Percentiles rank a stretch among this genome's conserved stretches.
phyloP scores from a whole-genome alignment of 2,888 invertebrate species.

The Bellardia bayeri region DNA sequence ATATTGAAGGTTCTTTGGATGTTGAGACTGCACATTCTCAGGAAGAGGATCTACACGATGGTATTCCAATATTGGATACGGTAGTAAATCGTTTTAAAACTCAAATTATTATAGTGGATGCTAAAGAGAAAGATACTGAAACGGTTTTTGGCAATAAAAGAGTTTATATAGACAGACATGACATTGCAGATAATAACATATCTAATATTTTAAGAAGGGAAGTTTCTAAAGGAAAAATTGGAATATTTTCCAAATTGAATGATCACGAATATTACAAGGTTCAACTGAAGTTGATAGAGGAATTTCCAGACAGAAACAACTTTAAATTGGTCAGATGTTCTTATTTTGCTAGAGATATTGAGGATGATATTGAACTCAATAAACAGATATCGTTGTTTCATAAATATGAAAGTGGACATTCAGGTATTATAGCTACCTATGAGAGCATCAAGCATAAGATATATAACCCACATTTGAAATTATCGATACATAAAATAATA shows the following conservation, averaged over 20 bases:
- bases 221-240: constrained; percentile 35
- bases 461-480: neutral
- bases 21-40: neutral
- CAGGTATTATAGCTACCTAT: constrained; percentile 60
- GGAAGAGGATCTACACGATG: neutral
- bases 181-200: constrained; percentile 13
- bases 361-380: constrained; percentile 29
- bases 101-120: neutral
- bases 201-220: constrained; percentile 8
- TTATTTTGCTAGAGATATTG: constrained; percentile 42
- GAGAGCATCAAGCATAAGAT: constrained; percentile 49
- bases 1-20: too few relatives aligned
- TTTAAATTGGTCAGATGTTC: constrained; percentile 27
- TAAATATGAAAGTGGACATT: constrained; percentile 70
- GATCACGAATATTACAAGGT: constrained; percentile 12
- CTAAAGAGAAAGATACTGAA: neutral
- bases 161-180: constrained; percentile 48
- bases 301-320: neutral
- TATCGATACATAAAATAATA: neutral
- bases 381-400: constrained; percentile 67
- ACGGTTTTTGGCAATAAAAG: constrained; percentile 20
- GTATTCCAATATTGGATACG: neutral
- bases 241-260: constrained; percentile 30
- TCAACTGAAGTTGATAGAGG: neutral
- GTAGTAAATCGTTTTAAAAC: neutral